These are phyloP conservation scores for Drosophila ananassae DNA, from an alignment of 1,140 invertebrate species.

Conservation along the genomic window DNA sequence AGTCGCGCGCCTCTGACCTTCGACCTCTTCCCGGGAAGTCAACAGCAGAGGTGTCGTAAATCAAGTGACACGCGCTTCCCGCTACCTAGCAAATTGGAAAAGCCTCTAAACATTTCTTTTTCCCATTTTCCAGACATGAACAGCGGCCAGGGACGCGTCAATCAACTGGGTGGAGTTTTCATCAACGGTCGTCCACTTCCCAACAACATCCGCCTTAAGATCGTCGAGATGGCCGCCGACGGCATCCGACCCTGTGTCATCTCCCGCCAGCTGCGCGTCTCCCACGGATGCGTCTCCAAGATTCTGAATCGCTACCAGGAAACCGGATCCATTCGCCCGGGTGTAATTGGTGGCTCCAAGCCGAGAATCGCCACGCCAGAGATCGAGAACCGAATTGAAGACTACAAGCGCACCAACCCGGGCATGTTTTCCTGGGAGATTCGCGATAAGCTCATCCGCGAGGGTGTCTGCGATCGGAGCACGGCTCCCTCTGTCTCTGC, in stretches of 20 bases:
- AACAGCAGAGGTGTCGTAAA: slow-evolving; percentile 69
- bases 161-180: slow-evolving; percentile 93
- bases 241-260: slow-evolving; percentile 93
- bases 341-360: slow-evolving; percentile 92
- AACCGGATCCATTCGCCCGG: slow-evolving; percentile 92
- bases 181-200: slow-evolving; percentile 93
- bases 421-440: slow-evolving; percentile 96
- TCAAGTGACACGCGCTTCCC: slow-evolving; percentile 67
- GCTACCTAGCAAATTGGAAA: slow-evolving; percentile 57
- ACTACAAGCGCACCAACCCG: slow-evolving; percentile 94
- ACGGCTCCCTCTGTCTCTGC: slow-evolving; percentile 93
- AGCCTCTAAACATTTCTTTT: slow-evolving; percentile 27
- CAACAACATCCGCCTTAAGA: slow-evolving; percentile 91
- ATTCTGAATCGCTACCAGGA: slow-evolving; percentile 93
- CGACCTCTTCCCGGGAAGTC: slow-evolving; percentile 70
- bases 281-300: slow-evolving; percentile 93
- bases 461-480: slow-evolving; percentile 92
- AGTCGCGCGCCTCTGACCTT: slow-evolving; percentile 49
- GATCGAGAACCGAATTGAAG: slow-evolving; percentile 92
- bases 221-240: slow-evolving; percentile 92
- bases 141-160: slow-evolving; percentile 91
- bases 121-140: slow-evolving; percentile 73
- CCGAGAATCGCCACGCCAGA: slow-evolving; percentile 91
- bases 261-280: slow-evolving; percentile 91
- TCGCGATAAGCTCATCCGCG: slow-evolving; percentile 91